phyloP scores from a whole-genome alignment of 2,888 invertebrate species.

The Eupelmus urozonus region DNA sequence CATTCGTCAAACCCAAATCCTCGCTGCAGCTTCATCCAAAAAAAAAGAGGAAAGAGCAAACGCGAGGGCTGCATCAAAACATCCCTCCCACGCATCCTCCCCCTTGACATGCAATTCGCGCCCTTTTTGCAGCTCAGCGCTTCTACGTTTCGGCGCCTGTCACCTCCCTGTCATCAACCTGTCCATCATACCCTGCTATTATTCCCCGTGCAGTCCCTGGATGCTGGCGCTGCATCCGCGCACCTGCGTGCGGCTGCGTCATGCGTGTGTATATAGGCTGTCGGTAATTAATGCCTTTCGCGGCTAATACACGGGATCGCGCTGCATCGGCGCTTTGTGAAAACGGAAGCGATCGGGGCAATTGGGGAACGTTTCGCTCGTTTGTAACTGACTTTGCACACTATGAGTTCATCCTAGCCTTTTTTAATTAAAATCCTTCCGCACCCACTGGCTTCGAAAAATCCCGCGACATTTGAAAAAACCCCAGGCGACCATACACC shows the following conservation, averaged over 20 bases:
- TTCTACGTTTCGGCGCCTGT: constrained; percentile 43
- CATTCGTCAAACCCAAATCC: neutral
- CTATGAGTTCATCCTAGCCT: too few relatives aligned
- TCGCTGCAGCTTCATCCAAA: neutral
- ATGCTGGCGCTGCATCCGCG: neutral
- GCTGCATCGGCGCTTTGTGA: too few relatives aligned
- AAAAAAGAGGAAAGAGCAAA: constrained; percentile 45
- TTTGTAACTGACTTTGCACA: too few relatives aligned
- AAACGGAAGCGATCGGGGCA: too few relatives aligned
- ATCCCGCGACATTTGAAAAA: too few relatives aligned
- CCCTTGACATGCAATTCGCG: too few relatives aligned
- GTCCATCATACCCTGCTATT: constrained; percentile 71
- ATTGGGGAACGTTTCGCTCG: too few relatives aligned
- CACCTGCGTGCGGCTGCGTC: too few relatives aligned
- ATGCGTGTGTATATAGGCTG: neutral
- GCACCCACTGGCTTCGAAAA: too few relatives aligned
- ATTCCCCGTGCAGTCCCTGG: constrained; percentile 62
- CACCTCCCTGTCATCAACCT: constrained; percentile 70
- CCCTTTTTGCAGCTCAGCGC: neutral
- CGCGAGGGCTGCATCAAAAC: neutral
- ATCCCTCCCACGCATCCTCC: neutral
- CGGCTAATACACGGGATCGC: too few relatives aligned
- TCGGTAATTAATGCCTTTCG: constrained; percentile 32
- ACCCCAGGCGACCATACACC: too few relatives aligned
- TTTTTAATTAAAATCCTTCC: too few relatives aligned